Evolutionary conservation across 2,888 invertebrate species (phyloP), one percentile per base, ranked within the genome.

Genomic region (Lasioglossum calceatum): DNA sequence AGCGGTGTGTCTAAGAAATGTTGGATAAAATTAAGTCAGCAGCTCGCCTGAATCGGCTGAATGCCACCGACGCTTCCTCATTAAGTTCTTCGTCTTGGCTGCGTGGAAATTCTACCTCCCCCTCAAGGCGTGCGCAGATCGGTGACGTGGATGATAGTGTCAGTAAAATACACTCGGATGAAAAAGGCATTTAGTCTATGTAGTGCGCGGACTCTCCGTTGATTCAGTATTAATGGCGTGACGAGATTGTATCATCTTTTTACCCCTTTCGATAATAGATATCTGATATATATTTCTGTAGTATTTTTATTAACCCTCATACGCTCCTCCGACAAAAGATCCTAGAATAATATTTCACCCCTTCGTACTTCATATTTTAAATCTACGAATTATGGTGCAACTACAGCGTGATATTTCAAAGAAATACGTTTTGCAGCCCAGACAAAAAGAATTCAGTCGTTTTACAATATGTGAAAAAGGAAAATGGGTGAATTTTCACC

Each of bases 11-110:
- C 47, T 54, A 84, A 81, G 85, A 86, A 81, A 85, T 61, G 85
- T 67, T 73, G 85, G 85, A 81, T 86, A 79, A 85, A 86, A 86
- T 86, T 81, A 84, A 78, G 85, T 76, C 39, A 73, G 85, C 42
- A 79, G 78, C 85, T 86, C 77, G 67, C 80, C 67, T 81, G 85
- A 86, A 85, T 86, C 85, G 76, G 67, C 42, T 86, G 86, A 86
- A 86, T 86, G 72, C 76, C 42, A 61, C 71, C 85, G 86, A 85
- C 86, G 85, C 85, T 86, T 84, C 81, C 86, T 86, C 86, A 81
- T 86, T 86, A 86, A 86, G 85, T 76, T 86, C 81, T 81, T 86
- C 81, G 79, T 86, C 85, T 86, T 85, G 74, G 75, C 78, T 79
- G 32, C 77, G 70, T 12, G 70, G 54, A 58, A 71, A 61, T 72